A percentile compares a stretch with the other conserved stretches of the same genome.
These are phyloP conservation scores for Coilia nasus DNA, from an alignment of 2,797 vertebrate species.

Conservation along the genomic window DNA sequence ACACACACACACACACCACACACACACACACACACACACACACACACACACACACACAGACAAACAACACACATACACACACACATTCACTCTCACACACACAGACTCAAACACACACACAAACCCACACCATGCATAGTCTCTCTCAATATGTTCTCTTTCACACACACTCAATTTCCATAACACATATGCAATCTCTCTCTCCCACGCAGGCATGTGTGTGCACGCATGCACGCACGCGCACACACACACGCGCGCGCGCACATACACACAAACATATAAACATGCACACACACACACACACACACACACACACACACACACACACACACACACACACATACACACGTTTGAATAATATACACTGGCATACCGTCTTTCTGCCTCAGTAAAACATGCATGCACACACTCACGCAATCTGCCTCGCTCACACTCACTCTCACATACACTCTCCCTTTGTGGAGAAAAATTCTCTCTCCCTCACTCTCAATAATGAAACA, in stretches of 20 bases:
- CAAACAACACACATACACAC: conserved; percentile 47
- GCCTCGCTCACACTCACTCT: conserved; percentile 49
- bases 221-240: neutral
- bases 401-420: conserved; percentile 49
- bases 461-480: conserved; percentile 50
- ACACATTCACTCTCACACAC: conserved; percentile 16
- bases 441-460: conserved; percentile 50
- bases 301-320: conserved; percentile 29
- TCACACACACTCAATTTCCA: conserved; percentile 39
- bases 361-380: conserved; percentile 47
- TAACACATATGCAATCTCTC: conserved; percentile 51
- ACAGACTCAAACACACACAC: conserved; percentile 43
- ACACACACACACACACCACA: conserved; percentile 46
- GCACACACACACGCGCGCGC: neutral
- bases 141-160: conserved; percentile 39
- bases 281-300: conserved; percentile 41
- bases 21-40: conserved; percentile 43
- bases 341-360: conserved; percentile 60
- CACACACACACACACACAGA: conserved; percentile 21
- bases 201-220: conserved; percentile 26
- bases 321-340: conserved; percentile 31
- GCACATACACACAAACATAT: neutral
- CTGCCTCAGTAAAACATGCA: conserved; percentile 44
- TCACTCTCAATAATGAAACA: conserved; percentile 39
- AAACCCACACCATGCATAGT: conserved; percentile 47